phyloP scores from a whole-genome alignment of 1,140 invertebrate genomes.

The Dendrolimus punctatus region DNA sequence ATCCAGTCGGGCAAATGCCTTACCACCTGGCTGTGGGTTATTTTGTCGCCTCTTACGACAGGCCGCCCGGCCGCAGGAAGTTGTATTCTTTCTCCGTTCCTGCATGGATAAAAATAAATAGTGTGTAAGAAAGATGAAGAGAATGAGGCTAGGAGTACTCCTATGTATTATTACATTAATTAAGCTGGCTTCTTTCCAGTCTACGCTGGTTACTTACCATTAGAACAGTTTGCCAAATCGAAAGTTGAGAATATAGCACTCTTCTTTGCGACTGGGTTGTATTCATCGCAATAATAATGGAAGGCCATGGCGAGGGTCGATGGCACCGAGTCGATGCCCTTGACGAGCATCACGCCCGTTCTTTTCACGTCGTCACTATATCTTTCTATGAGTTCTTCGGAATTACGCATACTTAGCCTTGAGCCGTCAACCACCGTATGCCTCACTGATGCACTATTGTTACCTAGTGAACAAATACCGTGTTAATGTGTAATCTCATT shows the following conservation, averaged over 20 bases:
- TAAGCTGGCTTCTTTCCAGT: too few relatives aligned
- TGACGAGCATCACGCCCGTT: slow-evolving; percentile 61
- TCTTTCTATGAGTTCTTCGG: slow-evolving; percentile 53
- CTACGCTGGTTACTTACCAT: slow-evolving; percentile 2
- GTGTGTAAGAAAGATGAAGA: too few relatives aligned
- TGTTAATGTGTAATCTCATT: too few relatives aligned
- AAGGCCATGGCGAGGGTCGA: slow-evolving; percentile 67
- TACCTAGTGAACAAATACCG: slow-evolving; percentile 26
- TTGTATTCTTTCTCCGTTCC: too few relatives aligned
- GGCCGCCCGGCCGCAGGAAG: too few relatives aligned
- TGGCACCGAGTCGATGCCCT: slow-evolving; percentile 59
- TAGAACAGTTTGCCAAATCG: slow-evolving; percentile 41
- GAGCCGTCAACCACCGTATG: slow-evolving; percentile 33
- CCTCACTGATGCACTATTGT: slow-evolving; percentile 23
- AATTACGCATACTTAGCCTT: slow-evolving; percentile 37
- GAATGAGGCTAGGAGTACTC: too few relatives aligned
- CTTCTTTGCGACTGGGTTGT: slow-evolving; percentile 59
- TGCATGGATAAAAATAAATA: too few relatives aligned
- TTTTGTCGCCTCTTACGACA: too few relatives aligned
- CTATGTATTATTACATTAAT: too few relatives aligned
- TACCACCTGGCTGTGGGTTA: too few relatives aligned
- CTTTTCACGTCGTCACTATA: slow-evolving; percentile 38
- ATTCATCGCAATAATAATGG: slow-evolving; percentile 72
- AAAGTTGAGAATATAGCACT: slow-evolving; percentile 71
- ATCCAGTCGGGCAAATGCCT: too few relatives aligned